Conservation (phyloP, 2,888 invertebrate genomes). For the Drosophila silvestris region DNA sequence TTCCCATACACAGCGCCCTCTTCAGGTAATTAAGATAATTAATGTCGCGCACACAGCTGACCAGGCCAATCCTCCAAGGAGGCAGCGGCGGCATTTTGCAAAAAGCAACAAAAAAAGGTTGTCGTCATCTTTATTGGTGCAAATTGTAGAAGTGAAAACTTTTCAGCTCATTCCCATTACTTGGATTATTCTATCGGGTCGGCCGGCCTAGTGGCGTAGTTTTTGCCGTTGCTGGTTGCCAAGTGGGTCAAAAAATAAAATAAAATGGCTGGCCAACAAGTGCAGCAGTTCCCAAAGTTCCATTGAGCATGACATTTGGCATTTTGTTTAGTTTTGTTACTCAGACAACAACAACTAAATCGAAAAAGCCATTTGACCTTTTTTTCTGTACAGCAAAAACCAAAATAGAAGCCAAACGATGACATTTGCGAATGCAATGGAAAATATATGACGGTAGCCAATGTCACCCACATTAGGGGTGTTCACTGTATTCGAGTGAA, state of each 20-base stretch:
- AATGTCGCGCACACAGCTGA: constrained; percentile 26
- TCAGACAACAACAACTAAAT: constrained; percentile 46
- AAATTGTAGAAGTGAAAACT: constrained; percentile 25
- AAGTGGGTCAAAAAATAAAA: constrained; percentile 54
- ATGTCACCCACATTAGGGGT: constrained; percentile 44
- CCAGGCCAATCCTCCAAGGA: constrained; percentile 33
- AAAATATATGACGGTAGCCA: constrained; percentile 42
- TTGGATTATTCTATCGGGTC: neutral
- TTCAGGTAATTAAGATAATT: constrained; percentile 55
- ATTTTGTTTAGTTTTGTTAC: constrained; percentile 63
- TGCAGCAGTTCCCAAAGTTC: constrained; percentile 54
- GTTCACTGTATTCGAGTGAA: constrained; percentile 12
- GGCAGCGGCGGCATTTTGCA: constrained; percentile 6
- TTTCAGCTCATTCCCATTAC: neutral
- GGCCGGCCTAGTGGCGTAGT: constrained; percentile 32
- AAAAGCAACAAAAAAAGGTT: constrained; percentile 13
- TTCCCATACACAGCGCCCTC: constrained; percentile 18
- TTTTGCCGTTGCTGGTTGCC: constrained; percentile 39
- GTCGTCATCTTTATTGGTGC: constrained; percentile 51
- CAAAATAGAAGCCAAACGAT: constrained; percentile 49
- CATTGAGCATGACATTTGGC: constrained; percentile 64
- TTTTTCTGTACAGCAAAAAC: constrained; percentile 33
- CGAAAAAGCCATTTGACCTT: constrained; percentile 65
- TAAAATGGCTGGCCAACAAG: constrained; percentile 44
- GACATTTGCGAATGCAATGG: constrained; percentile 54